Evolutionary conservation across 2,113 vertebrate genomes (phyloP).

Genomic region (Heterochromis multidens): DNA sequence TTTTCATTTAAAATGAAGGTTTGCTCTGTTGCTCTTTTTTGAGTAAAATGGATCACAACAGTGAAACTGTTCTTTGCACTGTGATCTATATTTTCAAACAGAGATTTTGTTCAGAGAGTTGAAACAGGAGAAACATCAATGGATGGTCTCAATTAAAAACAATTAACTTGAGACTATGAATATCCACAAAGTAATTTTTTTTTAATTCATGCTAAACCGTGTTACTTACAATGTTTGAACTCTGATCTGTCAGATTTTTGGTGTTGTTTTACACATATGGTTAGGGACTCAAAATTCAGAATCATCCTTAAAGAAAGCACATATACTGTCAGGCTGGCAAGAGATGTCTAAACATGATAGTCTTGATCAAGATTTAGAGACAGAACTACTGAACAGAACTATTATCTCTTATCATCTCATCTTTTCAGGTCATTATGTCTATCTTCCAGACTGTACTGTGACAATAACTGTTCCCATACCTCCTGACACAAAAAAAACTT

Average conservation of each 20-base stretch:
- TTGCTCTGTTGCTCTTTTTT: neutral
- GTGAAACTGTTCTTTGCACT: too few species aligned
- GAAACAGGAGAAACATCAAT: neutral
- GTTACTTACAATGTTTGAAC: too few species aligned
- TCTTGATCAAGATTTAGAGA: neutral
- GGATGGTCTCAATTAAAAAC: neutral
- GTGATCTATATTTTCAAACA: too few species aligned
- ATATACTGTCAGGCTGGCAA: neutral
- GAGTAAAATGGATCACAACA: too few species aligned
- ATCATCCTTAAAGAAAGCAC: too few species aligned
- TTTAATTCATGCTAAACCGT: too few species aligned
- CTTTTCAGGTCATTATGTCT: too few species aligned
- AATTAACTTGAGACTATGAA: neutral
- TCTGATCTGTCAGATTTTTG: too few species aligned
- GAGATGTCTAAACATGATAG: neutral
- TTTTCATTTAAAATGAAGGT: neutral
- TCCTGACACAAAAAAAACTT: conserved; percentile 16
- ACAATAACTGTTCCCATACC: neutral
- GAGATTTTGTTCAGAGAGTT: neutral
- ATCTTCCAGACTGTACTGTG: neutral
- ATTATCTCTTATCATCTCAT: too few species aligned
- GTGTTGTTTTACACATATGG: too few species aligned
- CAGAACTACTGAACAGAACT: neutral
- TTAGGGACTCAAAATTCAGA: too few species aligned
- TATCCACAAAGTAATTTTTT: neutral